Conservation (phyloP, 2,113 vertebrate genomes). For the Mixornis gularis region DNA sequence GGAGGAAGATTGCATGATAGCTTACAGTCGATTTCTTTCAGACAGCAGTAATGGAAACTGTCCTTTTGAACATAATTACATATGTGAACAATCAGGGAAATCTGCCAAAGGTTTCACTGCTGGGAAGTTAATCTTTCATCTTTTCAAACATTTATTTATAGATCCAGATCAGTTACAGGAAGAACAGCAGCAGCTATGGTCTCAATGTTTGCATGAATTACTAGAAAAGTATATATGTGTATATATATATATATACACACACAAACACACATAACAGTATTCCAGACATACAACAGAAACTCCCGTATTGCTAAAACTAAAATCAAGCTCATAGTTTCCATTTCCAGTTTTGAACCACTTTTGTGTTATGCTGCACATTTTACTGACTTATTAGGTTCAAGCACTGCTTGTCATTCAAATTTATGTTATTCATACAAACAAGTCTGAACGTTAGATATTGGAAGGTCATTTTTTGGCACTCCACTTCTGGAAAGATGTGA, state of each 20-base stretch:
- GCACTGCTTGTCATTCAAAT: not conserved
- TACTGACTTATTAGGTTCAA: not conserved
- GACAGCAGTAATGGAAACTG: constrained; percentile 3
- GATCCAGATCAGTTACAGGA: not conserved
- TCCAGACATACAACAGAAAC: not conserved
- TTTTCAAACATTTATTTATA: constrained; percentile 29
- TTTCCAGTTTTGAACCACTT: not conserved
- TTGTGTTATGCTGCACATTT: not conserved
- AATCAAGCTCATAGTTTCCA: not conserved
- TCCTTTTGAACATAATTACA: constrained; percentile 26
- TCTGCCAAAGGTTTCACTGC: not conserved
- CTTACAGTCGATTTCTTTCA: not conserved
- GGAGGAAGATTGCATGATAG: not conserved
- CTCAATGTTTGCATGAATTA: not conserved
- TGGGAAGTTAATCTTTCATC: constrained; percentile 19
- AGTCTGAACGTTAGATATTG: not conserved
- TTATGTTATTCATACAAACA: not conserved
- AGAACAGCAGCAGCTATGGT: not conserved
- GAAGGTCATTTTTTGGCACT: not conserved
- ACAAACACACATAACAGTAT: not conserved
- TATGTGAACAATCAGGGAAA: constrained; percentile 29
- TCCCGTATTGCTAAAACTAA: not conserved
- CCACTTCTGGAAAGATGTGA: constrained; percentile 8
- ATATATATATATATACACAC: not conserved
- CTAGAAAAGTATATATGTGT: not conserved